A percentile compares a stretch with the other conserved stretches of the same genome.
Conservation (phyloP, 2,797 vertebrate species). For the Alexandromys oeconomus region DNA sequence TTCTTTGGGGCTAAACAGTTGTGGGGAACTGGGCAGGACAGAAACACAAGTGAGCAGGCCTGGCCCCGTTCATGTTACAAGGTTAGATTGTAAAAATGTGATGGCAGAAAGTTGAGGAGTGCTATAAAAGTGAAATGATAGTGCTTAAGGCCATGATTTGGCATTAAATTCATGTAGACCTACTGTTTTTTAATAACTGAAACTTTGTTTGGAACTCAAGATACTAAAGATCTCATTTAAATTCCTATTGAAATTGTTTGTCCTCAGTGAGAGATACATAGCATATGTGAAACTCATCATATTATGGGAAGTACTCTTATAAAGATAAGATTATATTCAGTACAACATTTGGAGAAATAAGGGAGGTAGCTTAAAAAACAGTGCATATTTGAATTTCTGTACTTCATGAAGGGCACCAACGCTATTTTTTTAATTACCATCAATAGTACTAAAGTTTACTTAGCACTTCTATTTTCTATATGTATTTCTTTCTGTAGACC, state of each 20-base stretch:
- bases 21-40: too few relatives aligned
- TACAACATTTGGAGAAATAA: constrained; percentile 34
- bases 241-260: constrained; percentile 51
- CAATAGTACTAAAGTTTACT: constrained; percentile 15
- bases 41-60: too few relatives aligned
- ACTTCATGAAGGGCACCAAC: constrained; percentile 1
- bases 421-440: neutral
- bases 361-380: constrained; percentile 2
- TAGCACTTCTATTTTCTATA: constrained; percentile 47
- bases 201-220: constrained; percentile 36
- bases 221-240: constrained; percentile 40
- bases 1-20: too few relatives aligned
- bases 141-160: constrained; percentile 19
- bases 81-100: constrained; percentile 42
- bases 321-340: constrained; percentile 64
- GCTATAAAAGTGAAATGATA: constrained; percentile 47
- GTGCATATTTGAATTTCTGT: constrained; percentile 25
- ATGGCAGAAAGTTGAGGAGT: constrained; percentile 38
- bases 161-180: constrained; percentile 28
- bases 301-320: neutral
- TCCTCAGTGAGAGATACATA: constrained; percentile 28
- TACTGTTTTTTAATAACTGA: constrained; percentile 41
- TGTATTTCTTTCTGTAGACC: constrained; percentile 20
- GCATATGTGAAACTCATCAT: neutral
- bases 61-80: too few relatives aligned